Conservation (phyloP, 2,797 vertebrate species). For the Sylvia borin region DNA sequence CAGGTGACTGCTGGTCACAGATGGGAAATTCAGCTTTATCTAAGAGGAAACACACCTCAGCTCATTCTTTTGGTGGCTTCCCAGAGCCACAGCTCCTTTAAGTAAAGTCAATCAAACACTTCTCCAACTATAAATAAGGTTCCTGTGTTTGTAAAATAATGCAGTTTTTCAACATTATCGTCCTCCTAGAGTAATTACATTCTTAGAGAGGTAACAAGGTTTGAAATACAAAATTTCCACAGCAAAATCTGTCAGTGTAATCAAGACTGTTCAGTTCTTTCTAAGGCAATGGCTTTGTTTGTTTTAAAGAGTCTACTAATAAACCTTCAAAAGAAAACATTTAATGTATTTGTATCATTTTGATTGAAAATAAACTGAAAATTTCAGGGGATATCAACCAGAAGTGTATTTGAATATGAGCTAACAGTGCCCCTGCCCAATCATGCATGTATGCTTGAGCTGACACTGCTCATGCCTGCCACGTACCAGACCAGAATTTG, state of each 20-base stretch:
- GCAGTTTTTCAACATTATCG: conserved; percentile 32
- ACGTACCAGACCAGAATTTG: not conserved
- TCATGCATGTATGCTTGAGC: not conserved
- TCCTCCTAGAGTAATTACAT: conserved; percentile 3
- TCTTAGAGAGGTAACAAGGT: conserved; percentile 38
- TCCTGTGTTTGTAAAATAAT: conserved; percentile 18
- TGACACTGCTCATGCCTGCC: not conserved
- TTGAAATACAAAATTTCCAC: not conserved
- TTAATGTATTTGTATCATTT: not conserved
- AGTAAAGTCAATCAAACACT: not conserved
- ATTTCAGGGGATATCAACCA: not conserved
- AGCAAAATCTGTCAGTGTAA: not conserved
- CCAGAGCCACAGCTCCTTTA: not conserved
- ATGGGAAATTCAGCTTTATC: conserved; percentile 44
- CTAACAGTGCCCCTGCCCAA: not conserved
- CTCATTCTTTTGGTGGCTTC: not conserved
- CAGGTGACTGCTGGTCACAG: not conserved
- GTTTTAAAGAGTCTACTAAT: not conserved
- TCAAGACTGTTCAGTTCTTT: not conserved
- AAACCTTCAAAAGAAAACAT: not conserved
- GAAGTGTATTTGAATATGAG: not conserved
- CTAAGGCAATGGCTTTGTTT: not conserved
- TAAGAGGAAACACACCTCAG: conserved; percentile 23
- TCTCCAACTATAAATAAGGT: not conserved
- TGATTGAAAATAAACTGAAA: not conserved